Conservation (phyloP, 2,797 vertebrate species). For the Ammospiza maritima region DNA sequence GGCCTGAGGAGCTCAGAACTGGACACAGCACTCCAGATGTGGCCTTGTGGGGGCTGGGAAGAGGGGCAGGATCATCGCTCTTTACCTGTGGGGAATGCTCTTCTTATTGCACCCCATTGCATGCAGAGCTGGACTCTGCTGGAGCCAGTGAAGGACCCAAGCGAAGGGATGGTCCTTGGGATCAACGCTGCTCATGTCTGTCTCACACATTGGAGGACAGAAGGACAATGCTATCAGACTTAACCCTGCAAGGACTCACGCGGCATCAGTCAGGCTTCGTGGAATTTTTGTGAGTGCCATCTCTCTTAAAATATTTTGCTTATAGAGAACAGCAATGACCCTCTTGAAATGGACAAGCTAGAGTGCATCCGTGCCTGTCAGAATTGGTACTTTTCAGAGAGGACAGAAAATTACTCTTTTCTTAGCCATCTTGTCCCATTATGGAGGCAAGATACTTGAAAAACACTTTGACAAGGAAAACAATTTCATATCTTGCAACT, state of each 20-base stretch:
- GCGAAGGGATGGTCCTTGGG: background rate
- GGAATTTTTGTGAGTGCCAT: background rate
- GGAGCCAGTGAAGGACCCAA: background rate
- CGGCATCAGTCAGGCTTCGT: background rate
- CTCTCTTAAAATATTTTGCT: background rate
- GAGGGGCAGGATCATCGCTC: accelerated
- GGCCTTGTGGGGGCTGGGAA: accelerated
- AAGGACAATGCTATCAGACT: background rate
- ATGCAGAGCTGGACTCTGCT: background rate
- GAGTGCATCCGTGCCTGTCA: background rate
- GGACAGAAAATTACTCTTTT: background rate
- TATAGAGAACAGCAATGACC: background rate
- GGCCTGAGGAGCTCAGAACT: background rate
- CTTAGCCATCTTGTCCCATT: background rate
- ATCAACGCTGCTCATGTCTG: background rate
- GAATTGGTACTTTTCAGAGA: background rate
- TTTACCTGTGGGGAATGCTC: accelerated
- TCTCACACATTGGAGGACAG: background rate
- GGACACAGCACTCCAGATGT: background rate
- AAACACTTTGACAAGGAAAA: background rate
- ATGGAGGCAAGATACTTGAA: background rate
- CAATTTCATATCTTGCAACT: background rate
- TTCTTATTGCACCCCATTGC: background rate
- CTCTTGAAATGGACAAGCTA: background rate
- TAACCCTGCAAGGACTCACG: background rate